These are phyloP conservation scores for Euglossa dilemma DNA, from an alignment of 1,140 invertebrate species.

Conservation along the genomic window DNA sequence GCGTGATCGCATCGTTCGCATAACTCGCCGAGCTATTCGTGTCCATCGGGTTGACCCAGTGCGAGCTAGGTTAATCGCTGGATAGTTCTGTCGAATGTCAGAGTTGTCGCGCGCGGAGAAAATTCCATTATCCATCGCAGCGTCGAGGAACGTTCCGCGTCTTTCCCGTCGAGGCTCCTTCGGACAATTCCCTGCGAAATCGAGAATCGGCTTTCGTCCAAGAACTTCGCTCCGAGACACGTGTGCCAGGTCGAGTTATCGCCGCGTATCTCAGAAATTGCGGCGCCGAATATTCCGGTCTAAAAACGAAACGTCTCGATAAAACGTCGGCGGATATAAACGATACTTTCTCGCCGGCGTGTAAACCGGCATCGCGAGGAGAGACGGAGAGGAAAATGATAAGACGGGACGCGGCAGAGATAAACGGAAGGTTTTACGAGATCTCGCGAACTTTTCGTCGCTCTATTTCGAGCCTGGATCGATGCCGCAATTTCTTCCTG, in stretches of 20 bases:
- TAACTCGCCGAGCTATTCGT: slow-evolving; percentile 15
- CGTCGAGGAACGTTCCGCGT: too few species aligned
- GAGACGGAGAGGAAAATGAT: neutral
- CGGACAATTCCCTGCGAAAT: too few species aligned
- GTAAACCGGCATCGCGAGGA: too few species aligned
- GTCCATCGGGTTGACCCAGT: neutral
- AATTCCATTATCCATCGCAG: neutral
- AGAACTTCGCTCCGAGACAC: neutral
- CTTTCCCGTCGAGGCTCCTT: too few species aligned
- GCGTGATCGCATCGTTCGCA: slow-evolving; percentile 3
- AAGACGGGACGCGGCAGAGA: neutral
- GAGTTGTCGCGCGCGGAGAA: too few species aligned
- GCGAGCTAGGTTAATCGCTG: neutral
- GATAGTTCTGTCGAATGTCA: neutral
- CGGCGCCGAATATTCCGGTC: neutral
- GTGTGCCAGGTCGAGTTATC: neutral
- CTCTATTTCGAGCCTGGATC: neutral
- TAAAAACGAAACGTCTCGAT: neutral
- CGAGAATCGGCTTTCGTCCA: too few species aligned
- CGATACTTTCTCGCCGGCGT: neutral
- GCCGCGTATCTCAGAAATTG: neutral
- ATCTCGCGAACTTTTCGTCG: too few species aligned
- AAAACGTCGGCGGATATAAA: neutral
- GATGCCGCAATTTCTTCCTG: neutral
- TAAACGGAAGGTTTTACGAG: slow-evolving; percentile 14